A percentile compares a stretch with the other conserved stretches of the same genome.
Conservation (phyloP, 1,140 invertebrate species). For the Callitettix versicolor region DNA sequence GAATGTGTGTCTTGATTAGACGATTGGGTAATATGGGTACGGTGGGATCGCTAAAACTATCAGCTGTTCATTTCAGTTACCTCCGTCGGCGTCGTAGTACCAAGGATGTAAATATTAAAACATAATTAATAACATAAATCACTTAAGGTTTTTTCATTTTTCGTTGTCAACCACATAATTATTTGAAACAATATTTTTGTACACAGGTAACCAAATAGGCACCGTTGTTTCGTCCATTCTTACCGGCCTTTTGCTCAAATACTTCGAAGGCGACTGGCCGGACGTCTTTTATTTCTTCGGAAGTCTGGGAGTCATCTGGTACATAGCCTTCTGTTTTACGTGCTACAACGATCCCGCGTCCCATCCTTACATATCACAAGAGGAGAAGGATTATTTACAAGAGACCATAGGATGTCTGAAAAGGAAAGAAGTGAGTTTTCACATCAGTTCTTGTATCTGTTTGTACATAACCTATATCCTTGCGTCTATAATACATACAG, state of each 20-base stretch:
- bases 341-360: slow-evolving; percentile 65
- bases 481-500: no score
- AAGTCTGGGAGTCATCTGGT: slow-evolving; percentile 33
- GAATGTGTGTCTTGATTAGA: no score
- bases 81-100: no score
- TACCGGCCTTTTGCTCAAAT: slow-evolving; percentile 33
- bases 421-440: slow-evolving; percentile 31
- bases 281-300: slow-evolving; percentile 45
- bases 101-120: no score
- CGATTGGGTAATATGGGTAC: no score
- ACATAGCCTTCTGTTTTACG: slow-evolving; percentile 48
- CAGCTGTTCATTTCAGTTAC: no score
- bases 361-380: slow-evolving; percentile 72
- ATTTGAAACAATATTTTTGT: no score
- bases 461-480: no score
- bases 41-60: no score
- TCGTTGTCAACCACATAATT: no score
- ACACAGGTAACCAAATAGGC: slow-evolving; percentile 34
- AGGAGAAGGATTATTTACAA: slow-evolving; percentile 61
- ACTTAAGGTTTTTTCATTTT: no score
- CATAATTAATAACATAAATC: no score
- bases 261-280: slow-evolving; percentile 38
- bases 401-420: slow-evolving; percentile 22
- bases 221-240: slow-evolving; percentile 38
- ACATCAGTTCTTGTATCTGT: slow-evolving; percentile 45